Percentiles rank a stretch among this genome's conserved stretches.
These are phyloP conservation scores for Myathropa florea DNA, from an alignment of 2,888 invertebrate species.

Conservation along the genomic window DNA sequence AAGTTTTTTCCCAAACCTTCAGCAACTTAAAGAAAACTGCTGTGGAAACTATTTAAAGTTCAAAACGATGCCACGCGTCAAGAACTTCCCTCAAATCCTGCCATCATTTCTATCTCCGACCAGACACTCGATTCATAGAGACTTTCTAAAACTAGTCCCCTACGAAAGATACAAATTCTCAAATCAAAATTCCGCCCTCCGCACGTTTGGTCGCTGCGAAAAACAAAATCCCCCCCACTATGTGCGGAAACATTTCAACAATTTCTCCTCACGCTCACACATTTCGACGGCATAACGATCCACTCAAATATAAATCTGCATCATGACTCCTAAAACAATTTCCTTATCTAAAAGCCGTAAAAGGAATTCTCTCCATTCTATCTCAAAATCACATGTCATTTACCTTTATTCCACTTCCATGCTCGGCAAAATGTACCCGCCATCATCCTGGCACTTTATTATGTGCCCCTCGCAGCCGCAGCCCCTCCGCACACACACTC, in stretches of 20 bases:
- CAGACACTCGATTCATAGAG: not conserved
- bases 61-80: not conserved
- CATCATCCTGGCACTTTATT: slow-evolving; percentile 4
- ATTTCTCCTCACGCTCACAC: not conserved
- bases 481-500: not conserved
- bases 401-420: slow-evolving; percentile 62
- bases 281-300: not conserved
- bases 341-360: slow-evolving; percentile 49
- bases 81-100: not conserved
- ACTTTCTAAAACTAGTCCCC: not conserved
- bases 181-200: not conserved
- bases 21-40: too few relatives aligned
- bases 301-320: not conserved
- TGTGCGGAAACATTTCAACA: not conserved
- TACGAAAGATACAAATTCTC: not conserved
- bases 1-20: too few relatives aligned
- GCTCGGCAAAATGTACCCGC: slow-evolving; percentile 23
- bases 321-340: slow-evolving; percentile 20
- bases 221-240: not conserved
- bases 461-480: slow-evolving; percentile 9
- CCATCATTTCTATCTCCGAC: not conserved
- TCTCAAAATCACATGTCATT: slow-evolving; percentile 59
- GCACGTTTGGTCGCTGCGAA: not conserved
- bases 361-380: slow-evolving; percentile 17
- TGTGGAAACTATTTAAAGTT: too few relatives aligned